Evolutionary conservation across 2,113 vertebrate genomes (phyloP), one percentile per base, ranked within the genome.

Genomic region (cat (Felis catus)): DNA sequence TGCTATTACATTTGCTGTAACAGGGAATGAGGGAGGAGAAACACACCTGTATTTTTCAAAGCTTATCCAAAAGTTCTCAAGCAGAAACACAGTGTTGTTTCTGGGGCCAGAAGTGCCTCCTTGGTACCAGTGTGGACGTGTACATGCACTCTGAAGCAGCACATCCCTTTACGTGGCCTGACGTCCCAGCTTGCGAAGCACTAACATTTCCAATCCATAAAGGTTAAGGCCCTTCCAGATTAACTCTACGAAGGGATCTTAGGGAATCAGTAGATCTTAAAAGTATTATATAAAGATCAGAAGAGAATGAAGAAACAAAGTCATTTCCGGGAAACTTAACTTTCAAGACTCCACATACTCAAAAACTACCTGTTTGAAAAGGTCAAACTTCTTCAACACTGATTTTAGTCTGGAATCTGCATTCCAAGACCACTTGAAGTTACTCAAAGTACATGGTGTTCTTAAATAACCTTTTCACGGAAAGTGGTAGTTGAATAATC

Each of bases 121-220:
- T 58, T 83, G 25, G 33, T 79, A 89, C 88, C 95, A 97, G 25
- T 39, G 45, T 91, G 78, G 92, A 79, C 0, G 1, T 0, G 0
- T 0, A 5, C 0, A 1, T 15, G 68, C 84, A 81, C 78, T 66
- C 71, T 36, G 7, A 0, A 65, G 78, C 33, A 76, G 5, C 76
- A 36, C 36, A 36, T 36, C 36, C 36, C 90, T 97, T 78, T 31
- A 89, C 53, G 78, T 93, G 95, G n/a, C n/a, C 80, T 95, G 88
- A 89, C 45, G 74, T 97, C 89, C 71, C 48, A 3, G n/a, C n/a
- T 63, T 27, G 53, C 95, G 92, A 97, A 89, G 83, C 16, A 51
- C 45, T 94, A 92, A 94, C 92, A 97, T 93, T 94, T 98, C 97
- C 85, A 63, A 92, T 87, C 53, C 39, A 68, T 45, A 53, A 87